phyloP scores from a whole-genome alignment of 1,140 invertebrate species.

The Atta colombica region DNA sequence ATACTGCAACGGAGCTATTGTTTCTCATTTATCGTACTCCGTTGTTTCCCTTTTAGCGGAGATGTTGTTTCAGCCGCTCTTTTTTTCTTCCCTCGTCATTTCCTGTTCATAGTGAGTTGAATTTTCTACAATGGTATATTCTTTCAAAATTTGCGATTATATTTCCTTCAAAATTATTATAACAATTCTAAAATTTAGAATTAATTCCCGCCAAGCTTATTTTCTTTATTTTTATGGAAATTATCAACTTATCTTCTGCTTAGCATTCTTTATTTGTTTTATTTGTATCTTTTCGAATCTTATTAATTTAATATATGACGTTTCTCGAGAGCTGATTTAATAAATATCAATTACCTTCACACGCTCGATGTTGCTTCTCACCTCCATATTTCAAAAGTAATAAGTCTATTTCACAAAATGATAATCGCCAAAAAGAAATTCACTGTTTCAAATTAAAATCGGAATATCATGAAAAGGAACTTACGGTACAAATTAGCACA shows the following conservation, averaged over 20 bases:
- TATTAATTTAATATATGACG: neutral
- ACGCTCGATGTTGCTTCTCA: constrained; percentile 37
- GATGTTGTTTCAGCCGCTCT: constrained; percentile 75
- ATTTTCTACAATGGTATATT: constrained; percentile 87
- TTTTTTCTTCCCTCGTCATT: constrained; percentile 36
- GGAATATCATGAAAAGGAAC: constrained; percentile 18
- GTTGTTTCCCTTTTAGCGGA: constrained; percentile 76
- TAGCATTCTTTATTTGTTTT: neutral
- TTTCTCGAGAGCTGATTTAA: neutral
- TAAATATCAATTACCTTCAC: neutral
- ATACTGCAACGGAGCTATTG: constrained; percentile 61
- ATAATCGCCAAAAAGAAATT: neutral
- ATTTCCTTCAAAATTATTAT: neutral
- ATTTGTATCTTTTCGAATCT: neutral
- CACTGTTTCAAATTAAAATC: neutral
- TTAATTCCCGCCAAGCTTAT: neutral
- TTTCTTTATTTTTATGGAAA: neutral
- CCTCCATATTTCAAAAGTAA: neutral
- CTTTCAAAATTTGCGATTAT: neutral
- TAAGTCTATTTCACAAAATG: constrained; percentile 11
- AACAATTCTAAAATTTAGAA: neutral
- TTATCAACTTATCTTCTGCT: neutral
- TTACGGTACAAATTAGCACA: neutral
- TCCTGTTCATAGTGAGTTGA: constrained; percentile 89
- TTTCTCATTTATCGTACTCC: constrained; percentile 76